These are phyloP conservation scores for Nannobrachium achirus DNA, from an alignment of 2,113 vertebrate genomes.

Conservation along the genomic window DNA sequence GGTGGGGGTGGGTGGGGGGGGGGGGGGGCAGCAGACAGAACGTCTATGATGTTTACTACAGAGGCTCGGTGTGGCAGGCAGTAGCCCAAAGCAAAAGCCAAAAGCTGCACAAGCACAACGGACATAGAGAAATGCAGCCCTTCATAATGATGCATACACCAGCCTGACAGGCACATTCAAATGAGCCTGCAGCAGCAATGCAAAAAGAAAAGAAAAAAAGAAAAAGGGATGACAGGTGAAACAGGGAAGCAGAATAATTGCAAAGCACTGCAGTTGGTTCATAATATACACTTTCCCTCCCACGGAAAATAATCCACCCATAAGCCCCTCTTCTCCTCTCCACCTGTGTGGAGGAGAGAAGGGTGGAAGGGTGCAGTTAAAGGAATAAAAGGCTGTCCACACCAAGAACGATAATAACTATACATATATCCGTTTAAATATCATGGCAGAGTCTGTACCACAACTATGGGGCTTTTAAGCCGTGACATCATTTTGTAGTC, in stretches of 20 bases:
- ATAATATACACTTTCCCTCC: not conserved
- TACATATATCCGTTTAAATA: not conserved
- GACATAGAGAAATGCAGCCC: not conserved
- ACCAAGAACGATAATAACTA: no score
- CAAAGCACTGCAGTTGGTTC: not conserved
- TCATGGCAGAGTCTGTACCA: not conserved
- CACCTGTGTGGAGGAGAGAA: no score
- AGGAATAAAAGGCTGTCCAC: no score
- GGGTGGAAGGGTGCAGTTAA: no score
- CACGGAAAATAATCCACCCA: not conserved
- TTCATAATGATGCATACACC: constrained; percentile 2
- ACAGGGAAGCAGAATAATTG: constrained; percentile 1
- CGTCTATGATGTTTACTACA: constrained; percentile 44
- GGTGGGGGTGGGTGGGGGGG: not conserved
- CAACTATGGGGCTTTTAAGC: no score
- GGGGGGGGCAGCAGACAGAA: constrained; percentile 31
- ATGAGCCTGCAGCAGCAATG: not conserved
- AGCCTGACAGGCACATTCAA: not conserved
- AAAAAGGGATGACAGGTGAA: not conserved
- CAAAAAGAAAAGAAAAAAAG: not conserved
- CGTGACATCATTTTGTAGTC: no score
- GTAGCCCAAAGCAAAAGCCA: constrained; percentile 22
- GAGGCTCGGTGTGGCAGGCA: constrained; percentile 19
- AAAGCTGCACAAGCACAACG: not conserved
- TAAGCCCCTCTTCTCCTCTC: not conserved